Conservation (phyloP, 1,140 invertebrate genomes). For the Luehdorfia chinensis region DNA sequence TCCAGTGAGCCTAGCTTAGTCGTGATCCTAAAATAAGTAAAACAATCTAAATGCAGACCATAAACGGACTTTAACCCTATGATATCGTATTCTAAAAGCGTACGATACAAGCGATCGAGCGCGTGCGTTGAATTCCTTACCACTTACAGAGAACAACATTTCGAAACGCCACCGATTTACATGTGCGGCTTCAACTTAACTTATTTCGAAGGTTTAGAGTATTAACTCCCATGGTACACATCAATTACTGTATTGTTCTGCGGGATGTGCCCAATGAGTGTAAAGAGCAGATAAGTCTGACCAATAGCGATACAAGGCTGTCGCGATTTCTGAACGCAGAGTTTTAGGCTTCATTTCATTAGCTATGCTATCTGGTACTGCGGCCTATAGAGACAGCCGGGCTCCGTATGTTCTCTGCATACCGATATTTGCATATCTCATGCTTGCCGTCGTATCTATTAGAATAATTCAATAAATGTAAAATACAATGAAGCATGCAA, state of each 20-base stretch:
- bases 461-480: conserved; percentile 25
- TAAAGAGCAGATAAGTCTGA: conserved; percentile 21
- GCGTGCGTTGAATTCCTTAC: conserved; percentile 58
- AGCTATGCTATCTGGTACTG: conserved; percentile 8
- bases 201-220: conserved; percentile 31
- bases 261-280: conserved; percentile 33
- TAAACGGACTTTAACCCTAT: conserved; percentile 51
- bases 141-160: conserved; percentile 41
- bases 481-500: conserved; percentile 2
- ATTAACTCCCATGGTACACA: conserved; percentile 11
- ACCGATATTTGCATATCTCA: conserved; percentile 44
- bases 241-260: conserved; percentile 13
- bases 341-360: conserved; percentile 8
- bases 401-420: conserved; percentile 38
- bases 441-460: conserved; percentile 16
- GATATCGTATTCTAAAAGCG: conserved; percentile 54
- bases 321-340: conserved; percentile 19
- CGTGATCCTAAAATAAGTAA: conserved; percentile 46
- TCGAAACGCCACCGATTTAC: conserved; percentile 26
- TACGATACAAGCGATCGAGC: conserved; percentile 50
- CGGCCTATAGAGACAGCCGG: conserved; percentile 39
- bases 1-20: not conserved
- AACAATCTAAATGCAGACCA: conserved; percentile 59
- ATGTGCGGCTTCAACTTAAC: conserved; percentile 23
- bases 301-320: conserved; percentile 26